These are phyloP conservation scores for Oxyura jamaicensis DNA, from an alignment of 2,113 vertebrate species.

Conservation along the genomic window DNA sequence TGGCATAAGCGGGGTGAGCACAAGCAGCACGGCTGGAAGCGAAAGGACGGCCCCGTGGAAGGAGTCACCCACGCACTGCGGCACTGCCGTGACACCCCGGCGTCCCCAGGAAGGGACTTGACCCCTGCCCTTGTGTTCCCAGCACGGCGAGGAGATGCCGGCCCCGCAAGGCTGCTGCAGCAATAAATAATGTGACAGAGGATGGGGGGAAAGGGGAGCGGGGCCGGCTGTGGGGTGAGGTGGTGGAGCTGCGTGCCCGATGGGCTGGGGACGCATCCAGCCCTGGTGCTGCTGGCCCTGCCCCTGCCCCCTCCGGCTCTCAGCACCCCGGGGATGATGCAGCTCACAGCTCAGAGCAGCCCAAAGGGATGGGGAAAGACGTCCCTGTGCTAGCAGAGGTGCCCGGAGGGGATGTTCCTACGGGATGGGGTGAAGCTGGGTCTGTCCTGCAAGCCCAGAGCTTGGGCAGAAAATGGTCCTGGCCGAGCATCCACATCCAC, in stretches of 20 bases:
- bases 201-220: background rate
- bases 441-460: background rate
- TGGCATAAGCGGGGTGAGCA: too few species aligned
- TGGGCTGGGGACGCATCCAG: too few species aligned
- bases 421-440: background rate
- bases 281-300: too few species aligned
- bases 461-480: background rate
- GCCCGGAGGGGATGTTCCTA: background rate
- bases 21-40: too few species aligned
- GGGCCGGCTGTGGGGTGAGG: background rate
- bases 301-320: too few species aligned
- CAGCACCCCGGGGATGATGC: too few species aligned
- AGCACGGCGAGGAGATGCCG: background rate
- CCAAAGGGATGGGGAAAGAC: too few species aligned
- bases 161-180: background rate
- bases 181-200: fast-evolving
- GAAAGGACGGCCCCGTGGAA: too few species aligned
- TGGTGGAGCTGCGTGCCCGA: too few species aligned
- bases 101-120: background rate
- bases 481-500: background rate
- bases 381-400: too few species aligned
- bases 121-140: background rate
- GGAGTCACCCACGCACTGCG: background rate
- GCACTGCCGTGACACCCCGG: background rate
- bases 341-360: too few species aligned